Evolutionary conservation across 2,797 vertebrate species (phyloP).

Genomic region (Pristis pectinata): DNA sequence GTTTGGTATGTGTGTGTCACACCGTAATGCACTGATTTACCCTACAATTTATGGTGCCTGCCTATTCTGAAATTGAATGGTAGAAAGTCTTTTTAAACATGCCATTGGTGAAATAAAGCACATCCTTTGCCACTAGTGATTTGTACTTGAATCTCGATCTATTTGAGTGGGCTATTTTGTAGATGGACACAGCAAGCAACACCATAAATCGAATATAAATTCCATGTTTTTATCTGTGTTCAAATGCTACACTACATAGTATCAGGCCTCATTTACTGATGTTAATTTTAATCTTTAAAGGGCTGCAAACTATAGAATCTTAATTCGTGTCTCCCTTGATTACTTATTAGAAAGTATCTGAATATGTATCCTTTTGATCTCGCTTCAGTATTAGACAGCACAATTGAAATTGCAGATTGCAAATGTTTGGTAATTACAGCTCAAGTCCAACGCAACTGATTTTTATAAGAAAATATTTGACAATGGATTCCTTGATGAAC

Average conservation of each 20-base stretch:
- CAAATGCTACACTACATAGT: not conserved
- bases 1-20: not conserved
- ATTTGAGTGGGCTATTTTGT: not conserved
- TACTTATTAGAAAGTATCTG: not conserved
- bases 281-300: not conserved
- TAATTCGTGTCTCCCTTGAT: not conserved
- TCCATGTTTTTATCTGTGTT: not conserved
- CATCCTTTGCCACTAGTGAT: not conserved
- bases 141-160: not conserved
- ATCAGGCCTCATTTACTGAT: not conserved
- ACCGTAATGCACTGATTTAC: not conserved
- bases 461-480: not conserved
- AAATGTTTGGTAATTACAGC: not conserved
- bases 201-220: not conserved
- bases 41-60: not conserved
- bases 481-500: not conserved
- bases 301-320: not conserved
- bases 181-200: not conserved
- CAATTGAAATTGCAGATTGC: no score
- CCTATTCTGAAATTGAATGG: not conserved
- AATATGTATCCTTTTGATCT: not conserved
- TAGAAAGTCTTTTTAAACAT: not conserved
- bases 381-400: not conserved
- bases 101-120: not conserved
- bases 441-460: not conserved